Conservation (phyloP, 2,888 invertebrate species). For the Yponomeuta cagnagella region DNA sequence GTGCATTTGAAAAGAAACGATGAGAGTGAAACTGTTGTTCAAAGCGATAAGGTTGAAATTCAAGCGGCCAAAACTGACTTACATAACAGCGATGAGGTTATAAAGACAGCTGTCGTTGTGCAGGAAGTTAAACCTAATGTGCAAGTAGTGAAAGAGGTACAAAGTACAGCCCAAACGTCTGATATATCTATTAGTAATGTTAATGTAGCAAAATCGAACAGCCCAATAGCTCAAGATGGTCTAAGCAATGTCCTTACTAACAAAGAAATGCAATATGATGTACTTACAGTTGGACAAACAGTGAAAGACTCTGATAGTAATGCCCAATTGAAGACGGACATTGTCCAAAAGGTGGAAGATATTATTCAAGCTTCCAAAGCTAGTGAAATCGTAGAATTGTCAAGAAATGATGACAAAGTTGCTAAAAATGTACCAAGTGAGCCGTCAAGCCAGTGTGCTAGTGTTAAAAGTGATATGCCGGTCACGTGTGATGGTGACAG, state of each 20-base stretch:
- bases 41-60: not conserved
- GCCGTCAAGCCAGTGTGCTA: not conserved
- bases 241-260: not conserved
- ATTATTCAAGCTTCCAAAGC: not conserved
- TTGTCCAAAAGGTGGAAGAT: not conserved
- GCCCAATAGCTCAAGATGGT: not conserved
- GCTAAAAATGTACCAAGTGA: not conserved
- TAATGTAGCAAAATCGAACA: not conserved
- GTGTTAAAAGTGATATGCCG: conserved; percentile 11
- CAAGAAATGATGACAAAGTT: not conserved
- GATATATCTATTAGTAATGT: not conserved
- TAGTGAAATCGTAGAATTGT: not conserved
- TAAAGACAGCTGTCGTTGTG: not conserved
- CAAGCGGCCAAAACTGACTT: not conserved
- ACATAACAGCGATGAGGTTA: not conserved
- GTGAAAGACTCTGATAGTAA: not conserved
- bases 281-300: not conserved
- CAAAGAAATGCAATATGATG: not conserved
- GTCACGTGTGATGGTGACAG: not conserved
- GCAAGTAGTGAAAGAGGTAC: not conserved
- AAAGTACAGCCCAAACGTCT: not conserved
- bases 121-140: not conserved
- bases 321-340: not conserved
- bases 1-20: not conserved
- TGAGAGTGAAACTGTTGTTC: not conserved